Evolutionary conservation across 2,113 vertebrate species (phyloP).

Genomic region (Psittacus erithacus): DNA sequence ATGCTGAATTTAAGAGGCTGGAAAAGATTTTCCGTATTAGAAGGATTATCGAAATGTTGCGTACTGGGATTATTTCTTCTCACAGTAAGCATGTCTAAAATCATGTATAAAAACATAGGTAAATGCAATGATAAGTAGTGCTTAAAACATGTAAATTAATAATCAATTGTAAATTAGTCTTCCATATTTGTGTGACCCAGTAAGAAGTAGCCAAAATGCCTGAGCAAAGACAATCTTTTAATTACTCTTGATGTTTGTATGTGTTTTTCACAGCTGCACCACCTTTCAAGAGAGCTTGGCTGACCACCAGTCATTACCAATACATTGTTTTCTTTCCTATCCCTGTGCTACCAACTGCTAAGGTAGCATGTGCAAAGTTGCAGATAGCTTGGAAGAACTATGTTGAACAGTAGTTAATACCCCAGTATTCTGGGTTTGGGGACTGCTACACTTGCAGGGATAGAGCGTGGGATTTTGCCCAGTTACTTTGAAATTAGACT

Average conservation of each 20-base stretch:
- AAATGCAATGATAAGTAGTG: neutral
- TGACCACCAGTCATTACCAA: neutral
- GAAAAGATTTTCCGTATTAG: neutral
- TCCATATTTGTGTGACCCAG: neutral
- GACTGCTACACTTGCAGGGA: neutral
- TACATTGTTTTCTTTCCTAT: neutral
- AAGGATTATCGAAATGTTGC: neutral
- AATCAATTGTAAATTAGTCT: neutral
- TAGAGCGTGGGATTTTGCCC: accelerated
- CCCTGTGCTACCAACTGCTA: neutral
- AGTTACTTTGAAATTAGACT: neutral
- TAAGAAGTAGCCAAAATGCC: neutral
- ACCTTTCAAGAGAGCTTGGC: neutral
- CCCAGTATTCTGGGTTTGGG: neutral
- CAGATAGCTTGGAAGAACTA: neutral
- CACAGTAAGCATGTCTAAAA: neutral
- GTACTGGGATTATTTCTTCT: neutral
- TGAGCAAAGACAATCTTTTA: neutral
- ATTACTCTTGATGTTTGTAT: neutral
- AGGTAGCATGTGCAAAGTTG: neutral
- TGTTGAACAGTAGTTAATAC: neutral
- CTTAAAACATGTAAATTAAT: neutral
- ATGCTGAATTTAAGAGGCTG: neutral
- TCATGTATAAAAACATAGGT: neutral
- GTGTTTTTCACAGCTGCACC: neutral